Conservation (phyloP, 1,140 invertebrate genomes). For the Cydia strobilella region DNA sequence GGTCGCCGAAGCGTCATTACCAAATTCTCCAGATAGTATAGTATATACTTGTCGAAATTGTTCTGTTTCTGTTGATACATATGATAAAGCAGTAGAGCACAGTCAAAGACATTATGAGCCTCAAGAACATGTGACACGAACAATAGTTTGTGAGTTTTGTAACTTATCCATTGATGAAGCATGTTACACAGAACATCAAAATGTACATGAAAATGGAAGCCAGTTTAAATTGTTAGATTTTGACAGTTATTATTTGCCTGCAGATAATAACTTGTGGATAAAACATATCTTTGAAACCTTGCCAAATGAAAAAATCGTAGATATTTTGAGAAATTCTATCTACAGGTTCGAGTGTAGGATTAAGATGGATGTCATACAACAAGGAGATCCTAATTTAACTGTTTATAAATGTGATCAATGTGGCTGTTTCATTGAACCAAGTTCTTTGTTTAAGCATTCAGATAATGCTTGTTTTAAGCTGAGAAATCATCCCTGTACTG, state of each 20-base stretch:
- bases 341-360: constrained; percentile 58
- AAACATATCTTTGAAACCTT: constrained; percentile 52
- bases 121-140: constrained; percentile 35
- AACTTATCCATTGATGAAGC: constrained; percentile 42
- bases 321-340: constrained; percentile 51
- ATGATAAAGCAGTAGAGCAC: constrained; percentile 63
- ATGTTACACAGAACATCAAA: constrained; percentile 44
- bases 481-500: constrained; percentile 48
- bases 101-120: constrained; percentile 52
- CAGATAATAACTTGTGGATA: constrained; percentile 54
- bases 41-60: constrained; percentile 56
- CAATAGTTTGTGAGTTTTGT: constrained; percentile 47
- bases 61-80: constrained; percentile 46
- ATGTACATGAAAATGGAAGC: constrained; percentile 40
- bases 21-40: neutral
- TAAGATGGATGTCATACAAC: constrained; percentile 54
- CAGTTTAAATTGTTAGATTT: constrained; percentile 43
- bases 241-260: constrained; percentile 55
- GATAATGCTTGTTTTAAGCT: constrained; percentile 38
- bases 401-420: constrained; percentile 63
- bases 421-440: constrained; percentile 47
- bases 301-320: constrained; percentile 35
- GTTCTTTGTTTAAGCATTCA: constrained; percentile 45
- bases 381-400: constrained; percentile 46
- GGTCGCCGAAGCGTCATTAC: neutral